These are phyloP conservation scores for Plagiodera versicolora DNA, from an alignment of 2,888 invertebrate genomes.

Conservation along the genomic window DNA sequence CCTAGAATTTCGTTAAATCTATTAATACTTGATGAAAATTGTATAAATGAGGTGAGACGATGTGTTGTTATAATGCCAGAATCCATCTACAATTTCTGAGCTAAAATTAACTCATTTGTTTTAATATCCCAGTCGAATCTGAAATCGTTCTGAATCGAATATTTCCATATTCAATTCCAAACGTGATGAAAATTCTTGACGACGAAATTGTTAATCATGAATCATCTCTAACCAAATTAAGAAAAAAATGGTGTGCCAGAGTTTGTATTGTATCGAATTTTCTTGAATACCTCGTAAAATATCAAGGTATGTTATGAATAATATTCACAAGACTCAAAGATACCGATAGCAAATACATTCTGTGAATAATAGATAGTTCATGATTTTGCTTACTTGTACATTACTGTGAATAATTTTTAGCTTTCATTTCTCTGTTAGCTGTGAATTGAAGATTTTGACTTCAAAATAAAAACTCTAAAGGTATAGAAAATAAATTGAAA, in stretches of 20 bases:
- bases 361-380: not conserved
- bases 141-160: constrained; percentile 9
- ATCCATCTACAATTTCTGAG: constrained; percentile 31
- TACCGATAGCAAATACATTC: not conserved
- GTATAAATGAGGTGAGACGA: not conserved
- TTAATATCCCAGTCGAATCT: constrained; percentile 13
- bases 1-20: not conserved
- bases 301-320: constrained; percentile 55
- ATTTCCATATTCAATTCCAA: not conserved
- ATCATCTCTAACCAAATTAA: constrained; percentile 39
- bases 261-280: constrained; percentile 55
- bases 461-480: too few species aligned
- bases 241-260: constrained; percentile 45
- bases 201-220: constrained; percentile 20
- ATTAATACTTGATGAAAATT: constrained; percentile 6
- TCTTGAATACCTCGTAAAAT: constrained; percentile 55
- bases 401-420: too few species aligned
- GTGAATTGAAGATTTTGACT: too few species aligned
- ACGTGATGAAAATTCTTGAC: constrained; percentile 28
- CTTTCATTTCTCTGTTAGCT: too few species aligned
- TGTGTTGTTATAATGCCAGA: constrained; percentile 31
- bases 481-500: too few species aligned
- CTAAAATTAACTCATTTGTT: constrained; percentile 30
- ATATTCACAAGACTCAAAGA: not conserved
- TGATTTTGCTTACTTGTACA: too few species aligned